A percentile compares a stretch with the other conserved stretches of the same genome.
phyloP scores from a whole-genome alignment of 1,140 invertebrate genomes.

The Chionoecetes opilio region DNA sequence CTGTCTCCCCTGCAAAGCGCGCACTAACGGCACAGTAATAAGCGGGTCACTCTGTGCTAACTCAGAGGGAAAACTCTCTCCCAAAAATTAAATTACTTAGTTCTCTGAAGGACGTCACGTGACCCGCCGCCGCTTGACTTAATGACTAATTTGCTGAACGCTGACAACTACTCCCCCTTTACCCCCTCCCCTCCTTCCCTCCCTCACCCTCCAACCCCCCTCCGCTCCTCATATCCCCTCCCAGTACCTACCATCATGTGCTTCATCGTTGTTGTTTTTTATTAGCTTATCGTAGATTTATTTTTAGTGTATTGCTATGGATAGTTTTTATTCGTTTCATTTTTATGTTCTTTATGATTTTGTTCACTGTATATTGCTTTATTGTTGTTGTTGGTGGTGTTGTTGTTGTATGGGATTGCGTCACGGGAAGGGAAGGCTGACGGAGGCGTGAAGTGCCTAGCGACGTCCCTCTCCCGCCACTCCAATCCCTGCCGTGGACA shows the following conservation, averaged over 20 bases:
- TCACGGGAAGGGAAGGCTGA: no score
- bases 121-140: neutral
- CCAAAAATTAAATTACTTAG: neutral
- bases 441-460: no score
- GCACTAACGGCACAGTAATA: neutral
- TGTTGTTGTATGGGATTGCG: no score
- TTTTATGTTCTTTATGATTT: no score
- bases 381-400: no score
- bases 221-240: neutral
- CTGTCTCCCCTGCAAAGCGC: neutral
- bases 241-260: neutral
- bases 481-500: no score
- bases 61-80: neutral
- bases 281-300: no score
- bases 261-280: neutral
- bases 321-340: no score
- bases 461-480: no score
- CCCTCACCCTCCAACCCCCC: neutral
- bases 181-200: neutral
- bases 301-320: no score
- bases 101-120: neutral
- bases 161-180: neutral
- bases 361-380: no score
- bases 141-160: no score
- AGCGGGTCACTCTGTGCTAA: slow-evolving; percentile 2